Conservation (phyloP, 2,797 vertebrate genomes). For the Rhinella marina region DNA sequence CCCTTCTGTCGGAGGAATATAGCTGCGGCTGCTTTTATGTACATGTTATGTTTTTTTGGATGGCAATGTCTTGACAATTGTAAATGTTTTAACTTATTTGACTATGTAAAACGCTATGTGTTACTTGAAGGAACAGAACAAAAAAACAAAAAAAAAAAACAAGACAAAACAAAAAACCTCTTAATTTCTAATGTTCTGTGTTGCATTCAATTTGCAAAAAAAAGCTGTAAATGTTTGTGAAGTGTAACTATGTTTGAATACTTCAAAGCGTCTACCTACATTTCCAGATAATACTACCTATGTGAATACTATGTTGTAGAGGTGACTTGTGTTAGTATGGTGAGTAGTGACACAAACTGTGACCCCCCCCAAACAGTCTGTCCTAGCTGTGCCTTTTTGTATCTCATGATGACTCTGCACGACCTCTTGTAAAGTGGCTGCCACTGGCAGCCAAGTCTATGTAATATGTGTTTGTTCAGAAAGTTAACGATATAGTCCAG, state of each 20-base stretch:
- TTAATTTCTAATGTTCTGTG: conserved; percentile 86
- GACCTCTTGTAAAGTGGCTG: conserved; percentile 84
- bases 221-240: conserved; percentile 81
- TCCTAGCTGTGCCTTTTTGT: conserved; percentile 89
- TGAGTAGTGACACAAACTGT: conserved; percentile 89
- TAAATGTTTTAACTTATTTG: conserved; percentile 97
- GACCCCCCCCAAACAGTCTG: conserved; percentile 81
- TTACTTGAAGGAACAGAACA: conserved; percentile 89
- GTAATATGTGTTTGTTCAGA: conserved; percentile 83
- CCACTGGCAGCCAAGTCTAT: conserved; percentile 77
- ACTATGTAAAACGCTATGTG: conserved; percentile 82
- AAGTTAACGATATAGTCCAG: conserved; percentile 81
- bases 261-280: conserved; percentile 88
- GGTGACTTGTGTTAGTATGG: conserved; percentile 84
- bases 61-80: conserved; percentile 88
- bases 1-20: conserved; percentile 82
- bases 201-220: conserved; percentile 83
- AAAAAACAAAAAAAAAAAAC: conserved; percentile 62
- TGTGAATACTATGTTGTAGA: conserved; percentile 86
- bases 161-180: conserved; percentile 75
- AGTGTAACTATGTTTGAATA: conserved; percentile 87
- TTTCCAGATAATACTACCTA: conserved; percentile 82
- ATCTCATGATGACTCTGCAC: conserved; percentile 81
- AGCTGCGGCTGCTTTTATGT: conserved; percentile 86
- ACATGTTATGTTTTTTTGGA: conserved; percentile 89